Conservation (phyloP, 2,113 vertebrate genomes). For the human (Homo sapiens) region GRCh38 chr21:39807001-39807500, state of each 20-base stretch:
- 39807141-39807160: not conserved
- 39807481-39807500: conserved; percentile 57
- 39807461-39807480: conserved; percentile 50
- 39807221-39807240: not conserved
- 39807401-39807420: accelerated
- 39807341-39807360: accelerated
- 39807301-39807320: not conserved
- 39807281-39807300: not conserved
- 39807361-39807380: not conserved
- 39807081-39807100: not conserved
- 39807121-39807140: not conserved
- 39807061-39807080: not conserved
- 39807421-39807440: accelerated
- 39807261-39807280: not conserved
- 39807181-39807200: not conserved
- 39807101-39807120: not conserved
- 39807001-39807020: not conserved
- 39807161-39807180: not conserved
- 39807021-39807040: not conserved
- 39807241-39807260: not conserved
- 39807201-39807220: not conserved
- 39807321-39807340: not conserved
- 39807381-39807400: accelerated
- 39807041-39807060: not conserved
- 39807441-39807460: accelerated